Percentiles rank a stretch among this genome's conserved stretches.
phyloP scores from a whole-genome alignment of 2,113 vertebrate species.

The Romanogobio albipinnatus region DNA sequence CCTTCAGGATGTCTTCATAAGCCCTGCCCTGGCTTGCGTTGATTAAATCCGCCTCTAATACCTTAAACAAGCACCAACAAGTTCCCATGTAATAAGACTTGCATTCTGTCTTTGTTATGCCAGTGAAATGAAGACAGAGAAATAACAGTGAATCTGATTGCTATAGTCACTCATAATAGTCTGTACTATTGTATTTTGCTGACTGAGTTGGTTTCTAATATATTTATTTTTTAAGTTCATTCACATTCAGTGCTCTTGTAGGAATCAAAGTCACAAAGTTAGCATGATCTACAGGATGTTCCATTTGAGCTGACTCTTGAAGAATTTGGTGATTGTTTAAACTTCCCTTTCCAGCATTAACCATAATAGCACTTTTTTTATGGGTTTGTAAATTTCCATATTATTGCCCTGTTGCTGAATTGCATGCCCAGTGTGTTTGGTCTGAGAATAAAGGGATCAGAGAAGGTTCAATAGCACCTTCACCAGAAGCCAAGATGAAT shows the following conservation, averaged over 20 bases:
- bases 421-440: conserved; percentile 25
- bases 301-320: neutral
- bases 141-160: conserved; percentile 11
- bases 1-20: neutral
- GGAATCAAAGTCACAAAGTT: neutral
- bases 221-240: no score
- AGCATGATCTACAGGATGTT: neutral
- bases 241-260: neutral
- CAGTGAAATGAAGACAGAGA: no score
- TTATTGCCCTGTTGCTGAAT: conserved; percentile 15
- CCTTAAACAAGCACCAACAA: conserved; percentile 34
- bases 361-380: conserved; percentile 23
- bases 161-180: neutral
- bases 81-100: neutral
- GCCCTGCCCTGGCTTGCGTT: neutral
- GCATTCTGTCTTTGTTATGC: neutral
- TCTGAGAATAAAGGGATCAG: conserved; percentile 31
- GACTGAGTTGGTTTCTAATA: neutral
- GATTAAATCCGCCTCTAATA: neutral
- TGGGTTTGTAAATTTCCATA: neutral
- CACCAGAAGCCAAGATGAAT: conserved; percentile 50
- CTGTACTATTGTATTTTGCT: conserved; percentile 10
- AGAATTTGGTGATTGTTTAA: conserved; percentile 19
- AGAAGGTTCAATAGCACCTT: conserved; percentile 26
- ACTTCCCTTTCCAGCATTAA: neutral